Base-by-base conservation (phyloP, 2,888 invertebrate species). In the Oxytorus armatus region DNA sequence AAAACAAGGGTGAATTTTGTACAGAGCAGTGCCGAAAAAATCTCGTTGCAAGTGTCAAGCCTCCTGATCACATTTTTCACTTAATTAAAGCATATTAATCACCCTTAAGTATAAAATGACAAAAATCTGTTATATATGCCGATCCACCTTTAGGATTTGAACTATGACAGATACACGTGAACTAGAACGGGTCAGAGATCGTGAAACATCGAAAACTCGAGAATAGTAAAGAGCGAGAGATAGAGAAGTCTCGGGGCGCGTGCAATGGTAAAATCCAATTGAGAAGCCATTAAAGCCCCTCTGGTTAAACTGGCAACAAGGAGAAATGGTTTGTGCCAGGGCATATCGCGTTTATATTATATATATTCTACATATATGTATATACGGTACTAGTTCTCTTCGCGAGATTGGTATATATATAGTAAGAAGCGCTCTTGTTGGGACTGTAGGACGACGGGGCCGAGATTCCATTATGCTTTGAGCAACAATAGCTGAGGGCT, bases 261-360 rank as follows among this genome's bases (percentile, higher is more conserved):
- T 89, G 90, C 91, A 92, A 91, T 92, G 89, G 91, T 91, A 91
- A 91, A 91, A 92, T 92, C 90, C 89, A 91, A 92, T 92, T 92
- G 91, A 88, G 87, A 92, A 88, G 89, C 91, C 90, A 92, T 92
- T 91, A 92, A 92, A 87, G 87, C 86, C 86, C 87, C 53, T 76
- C 65, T 76, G 87, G 90, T 91, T 91, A 89, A 77, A 90, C 89
- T 86, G 88, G 85, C 86, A 84, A 82, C 81, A 44, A 53, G 53
- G 72, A 76, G 79, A 80, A 80, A 76, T 47, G 63, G 51, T 68
- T 79, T 65, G 75, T 72, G 79, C 49, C 76, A 47, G 39, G 51
- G 29, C 42, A 59, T 73, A 77, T 73, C 70, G 65, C 55, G 42
- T 53, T n/a, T n/a, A n/a, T n/a, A n/a, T n/a, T n/a, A n/a, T n/a